phyloP scores from a whole-genome alignment of 92 coral and sea anemone genomes.

The Umimayanthus chanpuru region DNA sequence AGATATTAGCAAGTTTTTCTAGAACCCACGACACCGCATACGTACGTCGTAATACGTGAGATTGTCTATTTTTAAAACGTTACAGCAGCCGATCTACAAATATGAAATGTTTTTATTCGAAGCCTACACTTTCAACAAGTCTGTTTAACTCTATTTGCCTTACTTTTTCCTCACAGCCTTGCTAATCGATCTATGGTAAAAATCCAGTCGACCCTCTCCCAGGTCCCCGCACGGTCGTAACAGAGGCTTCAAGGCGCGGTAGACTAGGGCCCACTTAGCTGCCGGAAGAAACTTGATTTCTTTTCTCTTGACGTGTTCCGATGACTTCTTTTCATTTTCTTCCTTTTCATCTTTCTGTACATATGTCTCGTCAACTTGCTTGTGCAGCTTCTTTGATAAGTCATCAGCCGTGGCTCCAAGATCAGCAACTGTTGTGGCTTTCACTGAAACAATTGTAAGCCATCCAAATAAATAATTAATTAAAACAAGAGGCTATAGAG shows the following conservation, averaged over 20 bases:
- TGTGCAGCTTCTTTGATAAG: conserved; percentile 79
- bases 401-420: conserved; percentile 10
- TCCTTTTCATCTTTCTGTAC: conserved; percentile 57
- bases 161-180: conserved; percentile 95
- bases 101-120: background rate
- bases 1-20: too few species aligned
- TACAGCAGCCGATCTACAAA: background rate
- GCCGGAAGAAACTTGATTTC: conserved; percentile 82
- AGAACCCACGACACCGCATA: too few species aligned
- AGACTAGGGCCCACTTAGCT: conserved; percentile 50
- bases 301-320: conserved; percentile 47
- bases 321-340: background rate
- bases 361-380: conserved; percentile 90
- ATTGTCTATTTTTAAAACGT: too few species aligned
- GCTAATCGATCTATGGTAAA: conserved; percentile 76
- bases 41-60: too few species aligned
- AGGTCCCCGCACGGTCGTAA: too few species aligned
- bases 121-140: background rate
- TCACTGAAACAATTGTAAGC: conserved; percentile 2
- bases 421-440: background rate
- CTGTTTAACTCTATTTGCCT: background rate
- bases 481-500: background rate
- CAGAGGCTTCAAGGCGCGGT: too few species aligned
- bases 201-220: too few species aligned
- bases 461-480: background rate